A percentile compares a stretch with the other conserved stretches of the same genome.
These are phyloP conservation scores for Trichonephila inaurata DNA, from an alignment of 1,140 invertebrate genomes.

Conservation along the genomic window DNA sequence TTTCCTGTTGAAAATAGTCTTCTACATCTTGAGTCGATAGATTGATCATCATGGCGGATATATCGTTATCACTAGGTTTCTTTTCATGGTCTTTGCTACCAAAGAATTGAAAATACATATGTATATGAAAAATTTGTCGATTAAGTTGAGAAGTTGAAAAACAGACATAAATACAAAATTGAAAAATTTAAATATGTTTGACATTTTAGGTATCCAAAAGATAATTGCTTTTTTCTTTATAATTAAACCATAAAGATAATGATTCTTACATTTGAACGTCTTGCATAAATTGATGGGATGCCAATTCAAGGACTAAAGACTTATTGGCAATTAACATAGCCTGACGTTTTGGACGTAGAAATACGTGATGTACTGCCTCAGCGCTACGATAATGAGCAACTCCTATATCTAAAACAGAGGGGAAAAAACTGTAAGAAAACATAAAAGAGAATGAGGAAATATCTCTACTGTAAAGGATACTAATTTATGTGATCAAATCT, in stretches of 20 bases:
- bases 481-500: too few relatives aligned
- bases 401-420: conserved; percentile 78
- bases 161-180: too few relatives aligned
- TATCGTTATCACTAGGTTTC: conserved; percentile 45
- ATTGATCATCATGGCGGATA: conserved; percentile 58
- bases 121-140: too few relatives aligned
- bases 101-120: not conserved
- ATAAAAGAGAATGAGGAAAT: too few relatives aligned
- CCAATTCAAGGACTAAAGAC: conserved; percentile 92
- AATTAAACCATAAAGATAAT: not conserved
- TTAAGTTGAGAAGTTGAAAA: too few relatives aligned
- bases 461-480: too few relatives aligned
- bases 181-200: too few relatives aligned
- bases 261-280: conserved; percentile 32
- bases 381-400: conserved; percentile 86
- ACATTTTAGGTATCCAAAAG: too few relatives aligned
- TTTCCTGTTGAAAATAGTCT: conserved; percentile 59
- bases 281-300: conserved; percentile 79
- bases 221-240: too few relatives aligned
- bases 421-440: too few relatives aligned
- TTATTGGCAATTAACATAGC: conserved; percentile 91
- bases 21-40: conserved; percentile 71
- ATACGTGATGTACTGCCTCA: conserved; percentile 84
- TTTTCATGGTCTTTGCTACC: conserved; percentile 57
- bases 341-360: conserved; percentile 92